Evolutionary conservation across 37 sponge, comb jelly and placozoan genomes (phyloP).

Genomic region (Oscarella lobularis): DNA sequence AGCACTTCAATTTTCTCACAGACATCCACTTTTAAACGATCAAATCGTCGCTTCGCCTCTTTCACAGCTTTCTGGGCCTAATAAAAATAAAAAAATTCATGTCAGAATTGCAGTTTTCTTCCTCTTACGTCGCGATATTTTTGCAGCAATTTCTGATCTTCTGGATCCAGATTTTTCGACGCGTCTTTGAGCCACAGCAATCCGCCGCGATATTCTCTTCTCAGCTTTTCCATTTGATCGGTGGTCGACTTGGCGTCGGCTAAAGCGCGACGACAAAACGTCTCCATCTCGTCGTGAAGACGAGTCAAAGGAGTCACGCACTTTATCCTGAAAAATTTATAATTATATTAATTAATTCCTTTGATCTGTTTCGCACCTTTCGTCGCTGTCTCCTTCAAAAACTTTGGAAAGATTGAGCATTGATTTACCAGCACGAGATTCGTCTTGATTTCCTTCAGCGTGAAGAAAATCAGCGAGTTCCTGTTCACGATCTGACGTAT

Average conservation of each 20-base stretch:
- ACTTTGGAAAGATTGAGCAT: background rate
- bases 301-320: background rate
- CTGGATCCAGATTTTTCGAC: slow-evolving; percentile 68
- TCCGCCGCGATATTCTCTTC: slow-evolving; percentile 14
- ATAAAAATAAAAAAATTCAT: too few species aligned
- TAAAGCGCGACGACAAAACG: background rate
- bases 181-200: slow-evolving; percentile 81
- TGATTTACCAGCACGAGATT: background rate
- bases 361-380: too few species aligned
- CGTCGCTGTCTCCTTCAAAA: background rate
- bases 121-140: slow-evolving; percentile 61
- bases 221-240: background rate
- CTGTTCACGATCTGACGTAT: background rate
- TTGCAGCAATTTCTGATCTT: slow-evolving; percentile 42
- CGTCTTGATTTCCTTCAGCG: background rate
- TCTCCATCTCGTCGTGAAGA: background rate
- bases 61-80: slow-evolving; percentile 69
- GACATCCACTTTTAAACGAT: slow-evolving; percentile 50
- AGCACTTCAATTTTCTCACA: slow-evolving; percentile 82
- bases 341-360: too few species aligned
- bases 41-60: slow-evolving; percentile 47
- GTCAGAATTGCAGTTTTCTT: too few species aligned
- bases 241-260: background rate
- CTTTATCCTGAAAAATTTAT: too few species aligned
- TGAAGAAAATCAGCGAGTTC: background rate